Conservation (phyloP, 2,113 vertebrate genomes). For the Carassius gibelio region DNA sequence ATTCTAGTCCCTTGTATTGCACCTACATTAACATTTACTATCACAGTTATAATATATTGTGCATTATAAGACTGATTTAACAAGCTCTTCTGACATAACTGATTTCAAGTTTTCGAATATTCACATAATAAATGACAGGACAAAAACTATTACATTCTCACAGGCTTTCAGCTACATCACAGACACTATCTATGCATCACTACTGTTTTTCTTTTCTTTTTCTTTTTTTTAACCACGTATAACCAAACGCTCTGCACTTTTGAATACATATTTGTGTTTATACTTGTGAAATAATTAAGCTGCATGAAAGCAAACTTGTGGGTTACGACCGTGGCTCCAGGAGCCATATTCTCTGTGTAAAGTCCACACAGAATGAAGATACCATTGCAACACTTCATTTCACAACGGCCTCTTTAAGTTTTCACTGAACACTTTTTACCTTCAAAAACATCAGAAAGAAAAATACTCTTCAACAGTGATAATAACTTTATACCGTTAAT, state of each 20-base stretch:
- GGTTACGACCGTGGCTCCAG: background rate
- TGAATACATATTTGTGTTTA: background rate
- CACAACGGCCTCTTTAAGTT: constrained; percentile 12
- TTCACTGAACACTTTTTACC: constrained; percentile 26
- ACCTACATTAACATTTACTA: constrained; percentile 29
- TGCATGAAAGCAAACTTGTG: background rate
- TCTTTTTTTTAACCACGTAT: no score
- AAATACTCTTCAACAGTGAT: constrained; percentile 35
- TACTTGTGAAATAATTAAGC: background rate
- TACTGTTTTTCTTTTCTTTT: background rate
- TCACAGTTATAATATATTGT: background rate
- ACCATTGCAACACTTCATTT: constrained; percentile 12
- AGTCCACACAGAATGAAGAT: constrained; percentile 1
- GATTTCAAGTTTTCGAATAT: constrained; percentile 21
- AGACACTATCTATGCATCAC: background rate
- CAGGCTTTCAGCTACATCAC: background rate
- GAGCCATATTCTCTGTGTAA: background rate
- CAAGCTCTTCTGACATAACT: background rate
- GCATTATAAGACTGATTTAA: background rate
- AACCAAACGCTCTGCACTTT: background rate
- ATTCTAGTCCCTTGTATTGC: constrained; percentile 35
- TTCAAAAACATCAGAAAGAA: constrained; percentile 43
- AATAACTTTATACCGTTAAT: constrained; percentile 36
- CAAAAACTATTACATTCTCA: constrained; percentile 17
- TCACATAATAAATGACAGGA: constrained; percentile 23